A percentile compares a stretch with the other conserved stretches of the same genome.
These are phyloP conservation scores for Umimayanthus kanabou DNA, from an alignment of 92 coral and sea anemone species.

Conservation along the genomic window DNA sequence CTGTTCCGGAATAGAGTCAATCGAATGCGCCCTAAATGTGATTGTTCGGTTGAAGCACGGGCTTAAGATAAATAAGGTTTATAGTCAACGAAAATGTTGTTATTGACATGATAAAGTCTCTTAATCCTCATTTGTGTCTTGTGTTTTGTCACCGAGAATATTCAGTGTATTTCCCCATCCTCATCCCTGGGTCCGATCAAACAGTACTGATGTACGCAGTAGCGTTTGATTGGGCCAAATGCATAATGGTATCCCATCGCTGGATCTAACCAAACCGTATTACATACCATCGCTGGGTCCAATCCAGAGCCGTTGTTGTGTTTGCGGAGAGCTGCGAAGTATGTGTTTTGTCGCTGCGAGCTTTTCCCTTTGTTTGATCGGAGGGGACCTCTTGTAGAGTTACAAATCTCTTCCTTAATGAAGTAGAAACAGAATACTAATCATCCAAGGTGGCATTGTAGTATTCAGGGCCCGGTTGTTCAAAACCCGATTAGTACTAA, in stretches of 20 bases:
- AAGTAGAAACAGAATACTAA: not conserved
- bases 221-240: not conserved
- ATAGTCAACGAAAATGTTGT: too few relatives aligned
- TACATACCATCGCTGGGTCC: not conserved
- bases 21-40: too few relatives aligned
- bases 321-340: conserved; percentile 63
- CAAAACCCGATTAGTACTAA: too few relatives aligned
- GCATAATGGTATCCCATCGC: conserved; percentile 55
- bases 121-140: not conserved
- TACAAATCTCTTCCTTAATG: conserved; percentile 67
- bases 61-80: too few relatives aligned
- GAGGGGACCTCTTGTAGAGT: conserved; percentile 46
- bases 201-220: not conserved
- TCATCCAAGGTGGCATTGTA: not conserved
- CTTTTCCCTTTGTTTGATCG: conserved; percentile 60
- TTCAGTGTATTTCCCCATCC: too few relatives aligned
- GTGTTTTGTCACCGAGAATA: not conserved
- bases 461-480: too few relatives aligned
- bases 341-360: conserved; percentile 58
- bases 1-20: too few relatives aligned
- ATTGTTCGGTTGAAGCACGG: too few relatives aligned
- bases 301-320: conserved; percentile 54
- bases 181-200: not conserved
- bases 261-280: conserved; percentile 32
- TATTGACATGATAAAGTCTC: not conserved